phyloP scores from a whole-genome alignment of 2,888 invertebrate species.

The Dasypolia templi region DNA sequence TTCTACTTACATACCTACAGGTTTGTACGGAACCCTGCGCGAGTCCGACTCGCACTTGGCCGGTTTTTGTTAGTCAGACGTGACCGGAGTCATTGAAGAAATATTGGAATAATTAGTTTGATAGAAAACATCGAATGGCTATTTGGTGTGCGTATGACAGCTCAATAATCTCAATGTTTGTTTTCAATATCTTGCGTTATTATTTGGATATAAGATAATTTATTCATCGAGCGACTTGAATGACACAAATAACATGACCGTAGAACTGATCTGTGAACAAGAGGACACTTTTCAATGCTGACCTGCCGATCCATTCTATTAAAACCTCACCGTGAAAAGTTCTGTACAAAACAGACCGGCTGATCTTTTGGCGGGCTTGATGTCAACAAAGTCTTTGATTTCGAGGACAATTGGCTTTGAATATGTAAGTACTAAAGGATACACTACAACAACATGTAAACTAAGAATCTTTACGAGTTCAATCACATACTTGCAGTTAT shows the following conservation, averaged over 20 bases:
- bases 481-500: too few relatives aligned
- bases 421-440: background rate
- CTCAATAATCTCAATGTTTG: background rate
- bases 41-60: too few relatives aligned
- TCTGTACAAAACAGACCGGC: too few relatives aligned
- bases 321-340: too few relatives aligned
- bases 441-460: background rate
- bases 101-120: slow-evolving; percentile 36
- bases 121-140: slow-evolving; percentile 21
- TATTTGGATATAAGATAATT: background rate
- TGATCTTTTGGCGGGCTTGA: background rate
- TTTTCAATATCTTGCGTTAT: slow-evolving; percentile 1
- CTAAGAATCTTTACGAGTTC: too few relatives aligned
- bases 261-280: background rate
- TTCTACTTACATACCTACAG: too few relatives aligned
- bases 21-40: too few relatives aligned
- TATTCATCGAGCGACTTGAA: background rate
- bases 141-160: slow-evolving; percentile 6
- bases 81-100: slow-evolving; percentile 49
- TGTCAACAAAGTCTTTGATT: background rate
- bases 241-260: background rate
- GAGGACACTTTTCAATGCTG: background rate
- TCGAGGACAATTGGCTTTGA: background rate
- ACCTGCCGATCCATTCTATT: too few relatives aligned
- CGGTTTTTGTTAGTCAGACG: slow-evolving; percentile 38